Percentiles rank a stretch among this genome's conserved stretches.
phyloP scores from a whole-genome alignment of 2,797 vertebrate genomes.

The Pelochelys cantorii region DNA sequence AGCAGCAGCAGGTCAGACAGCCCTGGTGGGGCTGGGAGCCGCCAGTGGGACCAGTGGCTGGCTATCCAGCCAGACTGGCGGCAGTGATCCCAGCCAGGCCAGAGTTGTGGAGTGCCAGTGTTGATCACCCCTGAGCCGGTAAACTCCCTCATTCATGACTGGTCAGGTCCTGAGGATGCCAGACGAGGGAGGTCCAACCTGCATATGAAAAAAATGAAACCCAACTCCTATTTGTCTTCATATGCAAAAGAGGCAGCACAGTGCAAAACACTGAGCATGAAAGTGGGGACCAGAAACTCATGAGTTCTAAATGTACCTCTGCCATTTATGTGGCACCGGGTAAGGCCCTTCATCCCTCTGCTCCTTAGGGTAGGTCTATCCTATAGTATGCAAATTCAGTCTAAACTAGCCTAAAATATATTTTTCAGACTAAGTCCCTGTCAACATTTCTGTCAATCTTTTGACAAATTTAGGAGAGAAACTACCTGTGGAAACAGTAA shows the following conservation, averaged over 20 bases:
- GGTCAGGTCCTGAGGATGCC: no score
- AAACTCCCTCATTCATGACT: no score
- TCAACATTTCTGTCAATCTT: neutral
- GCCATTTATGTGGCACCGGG: neutral
- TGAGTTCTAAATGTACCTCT: neutral
- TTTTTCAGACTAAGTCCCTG: neutral
- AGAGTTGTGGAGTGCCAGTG: no score
- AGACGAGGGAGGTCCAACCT: no score
- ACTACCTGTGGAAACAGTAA: neutral
- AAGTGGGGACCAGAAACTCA: neutral
- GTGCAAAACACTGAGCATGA: accelerated
- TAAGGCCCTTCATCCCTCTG: neutral
- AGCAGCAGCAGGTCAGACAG: no score
- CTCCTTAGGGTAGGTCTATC: no score
- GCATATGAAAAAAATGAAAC: neutral
- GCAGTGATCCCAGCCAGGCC: no score
- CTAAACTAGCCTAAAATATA: neutral
- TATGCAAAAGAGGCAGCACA: neutral
- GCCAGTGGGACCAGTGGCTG: no score
- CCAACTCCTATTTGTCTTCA: neutral
- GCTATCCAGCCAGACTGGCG: no score
- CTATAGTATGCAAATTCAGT: neutral
- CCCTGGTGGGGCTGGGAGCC: no score
- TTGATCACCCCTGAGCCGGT: no score
- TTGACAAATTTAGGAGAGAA: neutral